Evolutionary conservation across 2,113 vertebrate species (phyloP), one percentile per base, ranked within the genome.

Genomic region (Lucifuga dentata): DNA sequence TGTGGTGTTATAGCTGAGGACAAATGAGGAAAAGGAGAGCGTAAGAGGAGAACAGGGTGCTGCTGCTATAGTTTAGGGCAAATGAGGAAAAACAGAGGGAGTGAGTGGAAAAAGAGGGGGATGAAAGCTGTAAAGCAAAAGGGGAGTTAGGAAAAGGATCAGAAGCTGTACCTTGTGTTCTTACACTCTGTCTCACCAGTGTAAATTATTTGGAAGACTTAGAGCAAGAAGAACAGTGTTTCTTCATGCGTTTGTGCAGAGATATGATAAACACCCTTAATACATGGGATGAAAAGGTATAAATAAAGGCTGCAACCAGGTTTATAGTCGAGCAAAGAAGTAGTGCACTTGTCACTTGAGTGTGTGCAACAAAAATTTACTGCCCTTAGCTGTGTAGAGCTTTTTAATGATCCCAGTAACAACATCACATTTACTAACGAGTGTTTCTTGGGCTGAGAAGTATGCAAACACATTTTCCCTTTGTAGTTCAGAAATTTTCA

Each of bases 391-490:
- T 53, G 12, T 52, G 12, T 39, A 26, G 17, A 24, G 20, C 29
- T 40, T 68, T 73, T 83, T 67, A 72, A 79, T 69, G 53, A 74
- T 73, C 53, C 68, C 58, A 53, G 43, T 41, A 44, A 59, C 44
- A n/a, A n/a, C 38, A 23, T 69, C 12, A 53, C 41, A 43, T 45
- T 13, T n/a, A 53, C 48, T 21, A 39, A 52, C 73, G 64, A 68
- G 15, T 24, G 11, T 58, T 78, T 68, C 57, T 53, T 32, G 12
- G 19, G 29, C 59, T 24, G 4, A 48, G 23, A 38, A 49, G 16
- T 48, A 44, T 60, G 51, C 72, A 63, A 41, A 51, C 24, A 10
- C 49, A 56, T 51, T 79, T 53, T 39, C 62, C 21, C 23, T 12
- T 52, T 58, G 23, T 9, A 0, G 3, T 39, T 61, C 51, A 11